These are phyloP conservation scores for Suncus etruscus DNA, from an alignment of 2,113 vertebrate species.

Conservation along the genomic window DNA sequence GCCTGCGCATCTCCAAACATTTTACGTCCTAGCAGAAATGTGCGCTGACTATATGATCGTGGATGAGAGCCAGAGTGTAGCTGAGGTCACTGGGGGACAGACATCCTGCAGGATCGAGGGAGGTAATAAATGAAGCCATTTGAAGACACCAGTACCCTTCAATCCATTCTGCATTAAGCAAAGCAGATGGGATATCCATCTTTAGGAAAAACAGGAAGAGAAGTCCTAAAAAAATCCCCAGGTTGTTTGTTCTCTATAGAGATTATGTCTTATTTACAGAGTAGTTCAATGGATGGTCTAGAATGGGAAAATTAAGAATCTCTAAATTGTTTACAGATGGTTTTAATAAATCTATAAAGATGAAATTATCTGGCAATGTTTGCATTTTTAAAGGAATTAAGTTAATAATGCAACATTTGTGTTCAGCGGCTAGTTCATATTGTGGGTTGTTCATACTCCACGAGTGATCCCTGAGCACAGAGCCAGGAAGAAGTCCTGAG, in stretches of 20 bases:
- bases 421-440: no score
- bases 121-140: constrained; percentile 91
- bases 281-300: constrained; percentile 80
- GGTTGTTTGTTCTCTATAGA: constrained; percentile 86
- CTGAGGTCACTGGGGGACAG: constrained; percentile 81
- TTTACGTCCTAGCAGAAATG: constrained; percentile 70
- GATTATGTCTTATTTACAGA: constrained; percentile 86
- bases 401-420: constrained; percentile 56
- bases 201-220: constrained; percentile 85
- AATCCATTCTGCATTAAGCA: constrained; percentile 86
- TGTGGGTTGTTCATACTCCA: no score
- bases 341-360: constrained; percentile 72
- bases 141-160: constrained; percentile 88
- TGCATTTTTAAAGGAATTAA: constrained; percentile 60
- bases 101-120: constrained; percentile 81
- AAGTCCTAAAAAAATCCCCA: constrained; percentile 87
- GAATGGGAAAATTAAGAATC: constrained; percentile 84
- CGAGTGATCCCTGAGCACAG: no score
- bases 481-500: no score
- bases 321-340: constrained; percentile 84
- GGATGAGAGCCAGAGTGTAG: constrained; percentile 74
- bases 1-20: constrained; percentile 78
- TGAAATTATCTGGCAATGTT: constrained; percentile 70
- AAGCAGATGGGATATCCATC: constrained; percentile 90
- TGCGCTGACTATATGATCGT: constrained; percentile 64